These are phyloP conservation scores for Syngnathus acus DNA, from an alignment of 2,797 vertebrate genomes.

Conservation along the genomic window DNA sequence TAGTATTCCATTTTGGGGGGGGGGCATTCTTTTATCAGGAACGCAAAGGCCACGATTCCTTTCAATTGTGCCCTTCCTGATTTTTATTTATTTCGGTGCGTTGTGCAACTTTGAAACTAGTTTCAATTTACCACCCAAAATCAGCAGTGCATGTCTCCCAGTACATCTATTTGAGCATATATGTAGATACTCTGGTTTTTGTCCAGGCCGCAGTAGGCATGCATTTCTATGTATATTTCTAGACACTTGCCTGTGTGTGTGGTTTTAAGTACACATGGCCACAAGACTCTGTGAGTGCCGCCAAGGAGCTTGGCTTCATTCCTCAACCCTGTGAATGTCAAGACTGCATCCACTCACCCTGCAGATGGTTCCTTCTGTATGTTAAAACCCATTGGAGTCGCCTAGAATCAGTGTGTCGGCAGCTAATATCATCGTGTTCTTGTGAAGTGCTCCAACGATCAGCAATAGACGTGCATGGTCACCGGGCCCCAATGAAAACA, in stretches of 20 bases:
- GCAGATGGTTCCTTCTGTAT: slow-evolving; percentile 21
- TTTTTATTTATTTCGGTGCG: slow-evolving; percentile 10
- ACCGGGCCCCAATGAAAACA: not conserved
- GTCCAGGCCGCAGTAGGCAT: slow-evolving; percentile 11
- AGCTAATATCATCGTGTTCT: slow-evolving; percentile 1
- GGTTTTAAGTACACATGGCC: slow-evolving; percentile 11
- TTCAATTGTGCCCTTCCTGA: not conserved
- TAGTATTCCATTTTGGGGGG: not conserved
- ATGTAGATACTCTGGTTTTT: slow-evolving; percentile 6
- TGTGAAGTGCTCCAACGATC: slow-evolving; percentile 2
- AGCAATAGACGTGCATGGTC: not conserved
- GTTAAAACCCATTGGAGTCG: slow-evolving; percentile 40
- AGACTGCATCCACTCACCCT: slow-evolving; percentile 10
- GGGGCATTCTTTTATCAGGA: not conserved
- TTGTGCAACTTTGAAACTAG: slow-evolving; percentile 8
- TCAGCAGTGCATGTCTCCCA: slow-evolving; percentile 6
- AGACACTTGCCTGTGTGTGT: not conserved
- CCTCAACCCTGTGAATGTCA: not conserved
- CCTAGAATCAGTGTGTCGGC: slow-evolving; percentile 32
- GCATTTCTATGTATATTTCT: slow-evolving; percentile 14
- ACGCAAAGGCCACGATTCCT: not conserved
- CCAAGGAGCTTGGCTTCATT: slow-evolving; percentile 7
- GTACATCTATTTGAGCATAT: slow-evolving; percentile 9
- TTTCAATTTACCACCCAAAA: slow-evolving; percentile 15
- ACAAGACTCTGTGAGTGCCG: slow-evolving; percentile 11